Base-by-base conservation (phyloP, 2,113 vertebrate species). In the Ovibos moschatus region DNA sequence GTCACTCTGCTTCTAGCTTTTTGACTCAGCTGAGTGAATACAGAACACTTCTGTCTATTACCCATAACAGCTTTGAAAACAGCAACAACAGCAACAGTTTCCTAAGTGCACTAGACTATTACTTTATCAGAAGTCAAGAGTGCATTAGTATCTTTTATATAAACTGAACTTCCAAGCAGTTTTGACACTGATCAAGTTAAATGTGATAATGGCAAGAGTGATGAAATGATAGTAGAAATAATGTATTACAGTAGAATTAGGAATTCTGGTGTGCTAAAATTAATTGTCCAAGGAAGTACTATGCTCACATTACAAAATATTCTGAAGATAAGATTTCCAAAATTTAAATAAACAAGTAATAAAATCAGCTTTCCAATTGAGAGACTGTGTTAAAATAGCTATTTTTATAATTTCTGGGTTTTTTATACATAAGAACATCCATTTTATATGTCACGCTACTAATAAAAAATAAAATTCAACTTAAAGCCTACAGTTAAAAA, bases 131-230 rank as follows among this genome's bases (percentile, higher is more conserved):
- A 93, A 98, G 97, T 97, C 97, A 97, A 97, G 95, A 95, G 81
- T 78, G 13, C 87, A 97, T 98, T 96, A 93, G 84, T 97, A 92
- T 94, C 85, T 87, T 97, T 95, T 97, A 92, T 87, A 93, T 88
- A 97, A 98, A 97, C 64, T 93, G 4, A 95, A 96, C 87, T 98
- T 96, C 95, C 86, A 96, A 96, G 93, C 95, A 97, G 86, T 95
- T 98, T 97, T 98, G 87, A 98, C 93, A 50, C 84, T 98, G 98
- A 99, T 98, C 98, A 99, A 98, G 84, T 98, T 98, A 98, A 98
- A 98, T 98, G 97, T 2, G 78, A 95, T 98, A 98, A 98, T 93
- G 93, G 92, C 95, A 97, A 92, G 40, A 95, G 91, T 98, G 97
- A 97, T 97, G 82, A 98, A 98, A 85, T 96, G 89, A 98, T 98